phyloP scores from a whole-genome alignment of 64 coral and sea anemone species.

The Acropora yongei region DNA sequence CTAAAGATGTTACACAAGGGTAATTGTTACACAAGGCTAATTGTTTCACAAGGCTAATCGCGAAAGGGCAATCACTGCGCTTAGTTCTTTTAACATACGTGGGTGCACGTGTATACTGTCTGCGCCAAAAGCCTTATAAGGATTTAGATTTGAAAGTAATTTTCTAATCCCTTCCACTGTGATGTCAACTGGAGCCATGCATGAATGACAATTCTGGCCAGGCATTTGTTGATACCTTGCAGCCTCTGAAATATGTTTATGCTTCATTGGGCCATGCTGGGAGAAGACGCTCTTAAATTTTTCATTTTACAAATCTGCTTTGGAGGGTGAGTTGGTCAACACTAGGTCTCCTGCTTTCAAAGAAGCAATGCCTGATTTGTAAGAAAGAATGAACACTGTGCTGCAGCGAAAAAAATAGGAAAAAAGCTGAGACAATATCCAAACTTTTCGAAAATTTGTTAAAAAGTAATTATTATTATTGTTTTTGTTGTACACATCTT shows the following conservation, averaged over 20 bases:
- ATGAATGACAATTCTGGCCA: constrained; percentile 4
- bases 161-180: constrained; percentile 14
- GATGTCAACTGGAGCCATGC: constrained; percentile 33
- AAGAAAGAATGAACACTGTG: too few species aligned
- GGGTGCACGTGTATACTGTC: neutral
- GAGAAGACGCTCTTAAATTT: constrained; percentile 37
- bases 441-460: too few species aligned
- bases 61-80: neutral
- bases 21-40: neutral
- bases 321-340: neutral
- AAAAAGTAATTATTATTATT: too few species aligned
- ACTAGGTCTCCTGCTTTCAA: neutral
- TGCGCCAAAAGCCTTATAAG: constrained; percentile 24
- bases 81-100: constrained; percentile 36
- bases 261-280: constrained; percentile 13
- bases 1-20: constrained; percentile 14
- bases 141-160: constrained; percentile 18
- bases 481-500: too few species aligned
- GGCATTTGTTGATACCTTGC: neutral
- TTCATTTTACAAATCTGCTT: neutral
- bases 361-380: neutral
- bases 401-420: too few species aligned
- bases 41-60: too few species aligned
- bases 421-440: too few species aligned
- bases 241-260: constrained; percentile 19